These are phyloP conservation scores for Lynx canadensis DNA, from an alignment of 2,113 vertebrate genomes.

Conservation along the genomic window DNA sequence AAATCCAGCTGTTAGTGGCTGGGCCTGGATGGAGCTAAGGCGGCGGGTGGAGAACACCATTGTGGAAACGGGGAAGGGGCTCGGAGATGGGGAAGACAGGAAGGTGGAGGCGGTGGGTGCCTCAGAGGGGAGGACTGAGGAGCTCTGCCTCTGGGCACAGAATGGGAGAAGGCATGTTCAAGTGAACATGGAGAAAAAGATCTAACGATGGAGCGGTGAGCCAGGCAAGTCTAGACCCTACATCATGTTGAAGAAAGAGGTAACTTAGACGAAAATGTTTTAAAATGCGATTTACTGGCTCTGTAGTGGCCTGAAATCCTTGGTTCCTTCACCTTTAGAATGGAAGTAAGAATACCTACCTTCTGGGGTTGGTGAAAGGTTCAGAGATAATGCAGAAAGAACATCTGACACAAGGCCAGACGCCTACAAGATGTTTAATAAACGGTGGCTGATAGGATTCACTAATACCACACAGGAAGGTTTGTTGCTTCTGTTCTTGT, in stretches of 20 bases:
- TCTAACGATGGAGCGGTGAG: not conserved
- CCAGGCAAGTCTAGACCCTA: not conserved
- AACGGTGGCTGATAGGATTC: not conserved
- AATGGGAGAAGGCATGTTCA: not conserved
- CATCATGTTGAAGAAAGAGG: not conserved
- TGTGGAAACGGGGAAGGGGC: not conserved
- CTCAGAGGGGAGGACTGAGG: not conserved
- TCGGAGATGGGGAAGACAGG: not conserved
- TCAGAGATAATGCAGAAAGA: not conserved
- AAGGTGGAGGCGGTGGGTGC: too few relatives aligned
- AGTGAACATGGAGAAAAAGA: not conserved
- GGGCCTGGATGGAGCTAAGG: not conserved
- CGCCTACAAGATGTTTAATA: not conserved
- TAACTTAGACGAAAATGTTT: not conserved
- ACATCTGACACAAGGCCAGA: not conserved
- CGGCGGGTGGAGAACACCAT: rapidly evolving
- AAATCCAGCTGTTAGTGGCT: not conserved
- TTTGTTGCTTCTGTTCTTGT: not conserved
- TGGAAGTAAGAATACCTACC: not conserved
- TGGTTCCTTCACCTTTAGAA: conserved; percentile 4
- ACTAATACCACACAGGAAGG: not conserved
- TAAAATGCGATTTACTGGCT: not conserved
- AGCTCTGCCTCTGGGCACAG: not conserved
- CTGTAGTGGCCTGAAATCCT: not conserved
- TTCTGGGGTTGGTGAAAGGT: not conserved